Evolutionary conservation across 2,797 vertebrate species (phyloP).

Genomic region (Karalla daura): DNA sequence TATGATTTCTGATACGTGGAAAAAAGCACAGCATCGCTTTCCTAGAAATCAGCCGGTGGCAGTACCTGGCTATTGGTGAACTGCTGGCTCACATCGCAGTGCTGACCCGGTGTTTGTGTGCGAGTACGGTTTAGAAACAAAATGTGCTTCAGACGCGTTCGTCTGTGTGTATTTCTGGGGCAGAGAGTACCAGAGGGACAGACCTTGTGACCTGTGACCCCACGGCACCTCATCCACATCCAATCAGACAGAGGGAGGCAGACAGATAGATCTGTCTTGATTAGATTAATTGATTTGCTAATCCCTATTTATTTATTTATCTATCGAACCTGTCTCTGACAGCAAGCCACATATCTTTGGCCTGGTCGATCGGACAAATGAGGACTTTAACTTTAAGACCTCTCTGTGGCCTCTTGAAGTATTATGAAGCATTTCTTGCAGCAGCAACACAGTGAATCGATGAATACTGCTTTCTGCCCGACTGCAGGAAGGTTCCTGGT

Average conservation of each 20-base stretch:
- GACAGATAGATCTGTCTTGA: not conserved
- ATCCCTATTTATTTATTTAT: too few species aligned
- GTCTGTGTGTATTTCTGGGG: not conserved
- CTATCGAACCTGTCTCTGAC: not conserved
- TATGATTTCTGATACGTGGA: too few species aligned
- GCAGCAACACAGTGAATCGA: too few species aligned
- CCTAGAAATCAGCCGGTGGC: too few species aligned
- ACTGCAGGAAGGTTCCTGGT: too few species aligned
- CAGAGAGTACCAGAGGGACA: not conserved
- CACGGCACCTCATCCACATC: not conserved
- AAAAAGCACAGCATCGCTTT: constrained; percentile 7
- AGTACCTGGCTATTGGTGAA: too few species aligned
- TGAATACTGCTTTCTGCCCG: too few species aligned
- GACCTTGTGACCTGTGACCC: constrained; percentile 14
- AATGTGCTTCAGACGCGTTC: not conserved
- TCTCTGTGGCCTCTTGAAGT: too few species aligned
- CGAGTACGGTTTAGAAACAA: not conserved
- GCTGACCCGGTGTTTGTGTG: not conserved
- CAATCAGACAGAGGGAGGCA: not conserved
- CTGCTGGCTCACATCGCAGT: not conserved
- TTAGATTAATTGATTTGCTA: too few species aligned
- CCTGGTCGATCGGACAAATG: not conserved
- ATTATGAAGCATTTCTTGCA: too few species aligned
- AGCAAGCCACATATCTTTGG: not conserved
- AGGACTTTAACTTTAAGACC: not conserved